These are phyloP conservation scores for Myanophis thanlyinensis DNA, from an alignment of 2,113 vertebrate species.

Conservation along the genomic window DNA sequence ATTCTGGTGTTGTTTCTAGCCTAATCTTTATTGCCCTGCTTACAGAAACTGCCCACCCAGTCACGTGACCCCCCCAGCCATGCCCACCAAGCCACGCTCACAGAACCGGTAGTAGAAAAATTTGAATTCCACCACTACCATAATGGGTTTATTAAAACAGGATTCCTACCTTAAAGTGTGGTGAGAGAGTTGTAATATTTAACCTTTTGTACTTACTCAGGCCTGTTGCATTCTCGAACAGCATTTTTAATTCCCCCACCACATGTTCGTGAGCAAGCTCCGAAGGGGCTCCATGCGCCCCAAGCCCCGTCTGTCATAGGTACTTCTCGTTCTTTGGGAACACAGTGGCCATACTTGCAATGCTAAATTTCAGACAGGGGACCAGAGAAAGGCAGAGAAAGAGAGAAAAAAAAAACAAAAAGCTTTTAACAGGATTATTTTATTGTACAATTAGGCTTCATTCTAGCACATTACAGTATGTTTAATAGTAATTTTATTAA, in stretches of 20 bases:
- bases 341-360: constrained; percentile 91
- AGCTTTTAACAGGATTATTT: neutral
- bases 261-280: constrained; percentile 91
- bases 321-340: constrained; percentile 84
- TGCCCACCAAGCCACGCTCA: too few species aligned
- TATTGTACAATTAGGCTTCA: fast-evolving
- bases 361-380: constrained; percentile 73
- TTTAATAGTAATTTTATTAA: neutral
- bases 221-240: constrained; percentile 91
- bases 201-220: constrained; percentile 78
- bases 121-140: too few species aligned
- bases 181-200: neutral
- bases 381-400: constrained; percentile 24
- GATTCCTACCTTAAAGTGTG: neutral
- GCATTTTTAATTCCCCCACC: constrained; percentile 94
- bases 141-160: neutral
- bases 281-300: constrained; percentile 95
- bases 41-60: too few species aligned
- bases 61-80: too few species aligned
- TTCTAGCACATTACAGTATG: fast-evolving
- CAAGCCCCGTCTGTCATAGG: constrained; percentile 84
- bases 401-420: neutral
- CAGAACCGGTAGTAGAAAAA: too few species aligned
- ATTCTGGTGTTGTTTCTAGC: too few species aligned
- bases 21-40: too few species aligned